phyloP scores from a whole-genome alignment of 2,797 vertebrate species.

The Peromyscus eremicus region DNA sequence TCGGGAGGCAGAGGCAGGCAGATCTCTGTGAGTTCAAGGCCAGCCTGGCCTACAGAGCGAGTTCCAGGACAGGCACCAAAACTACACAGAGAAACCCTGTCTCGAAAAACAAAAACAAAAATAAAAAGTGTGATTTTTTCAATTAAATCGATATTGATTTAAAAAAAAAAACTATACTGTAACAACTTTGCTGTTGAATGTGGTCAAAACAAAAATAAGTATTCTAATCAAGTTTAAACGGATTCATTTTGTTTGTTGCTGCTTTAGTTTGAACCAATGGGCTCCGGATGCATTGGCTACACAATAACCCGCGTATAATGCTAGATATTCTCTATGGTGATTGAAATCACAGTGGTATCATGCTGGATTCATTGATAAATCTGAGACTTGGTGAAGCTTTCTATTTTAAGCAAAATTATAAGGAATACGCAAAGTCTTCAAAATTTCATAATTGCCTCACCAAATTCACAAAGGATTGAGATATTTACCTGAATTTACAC shows the following conservation, averaged over 20 bases:
- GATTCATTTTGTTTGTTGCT: background rate
- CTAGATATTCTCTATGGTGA: background rate
- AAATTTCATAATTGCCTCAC: background rate
- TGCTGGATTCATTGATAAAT: background rate
- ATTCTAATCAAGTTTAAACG: background rate
- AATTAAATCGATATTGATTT: background rate
- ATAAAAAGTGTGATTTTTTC: background rate
- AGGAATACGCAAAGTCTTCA: background rate
- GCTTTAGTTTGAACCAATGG: rapidly evolving
- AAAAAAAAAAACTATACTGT: slow-evolving; percentile 7
- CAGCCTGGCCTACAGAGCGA: too few relatives aligned
- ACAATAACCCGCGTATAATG: background rate
- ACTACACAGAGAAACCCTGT: too few relatives aligned
- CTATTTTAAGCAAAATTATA: slow-evolving; percentile 50
- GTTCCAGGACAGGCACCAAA: too few relatives aligned
- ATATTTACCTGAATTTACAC: background rate
- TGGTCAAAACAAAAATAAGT: background rate
- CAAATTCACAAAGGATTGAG: background rate
- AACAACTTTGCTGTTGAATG: background rate
- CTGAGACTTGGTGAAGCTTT: background rate
- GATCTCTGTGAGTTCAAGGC: too few relatives aligned
- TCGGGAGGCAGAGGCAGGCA: too few relatives aligned
- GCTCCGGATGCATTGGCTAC: background rate
- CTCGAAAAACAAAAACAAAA: too few relatives aligned
- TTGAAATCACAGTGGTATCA: background rate